Conservation (phyloP, 1,140 invertebrate genomes). For the Drosophila ercepeae region DNA sequence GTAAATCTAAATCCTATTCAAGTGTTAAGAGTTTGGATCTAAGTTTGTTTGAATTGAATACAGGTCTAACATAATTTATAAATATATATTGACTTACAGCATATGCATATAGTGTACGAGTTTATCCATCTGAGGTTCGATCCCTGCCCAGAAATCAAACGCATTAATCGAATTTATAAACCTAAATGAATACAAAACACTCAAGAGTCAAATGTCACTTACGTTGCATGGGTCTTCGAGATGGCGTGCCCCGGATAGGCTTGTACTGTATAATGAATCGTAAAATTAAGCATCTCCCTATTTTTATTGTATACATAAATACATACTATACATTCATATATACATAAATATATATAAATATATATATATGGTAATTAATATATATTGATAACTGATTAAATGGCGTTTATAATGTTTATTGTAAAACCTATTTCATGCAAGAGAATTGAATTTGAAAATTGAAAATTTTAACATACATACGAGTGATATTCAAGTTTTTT, state of each 20-base stretch:
- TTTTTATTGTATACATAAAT: constrained; percentile 47
- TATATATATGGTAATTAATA: constrained; percentile 27
- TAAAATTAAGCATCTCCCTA: constrained; percentile 50
- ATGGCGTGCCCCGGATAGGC: constrained; percentile 22
- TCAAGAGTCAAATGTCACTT: constrained; percentile 34
- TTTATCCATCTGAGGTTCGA: constrained; percentile 29
- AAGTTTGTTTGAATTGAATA: constrained; percentile 52
- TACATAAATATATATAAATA: constrained; percentile 24
- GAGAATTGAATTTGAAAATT: constrained; percentile 76
- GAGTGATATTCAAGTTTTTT: constrained; percentile 56
- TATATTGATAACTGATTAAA: constrained; percentile 48
- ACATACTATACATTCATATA: constrained; percentile 26
- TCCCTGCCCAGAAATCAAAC: constrained; percentile 30
- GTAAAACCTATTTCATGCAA: constrained; percentile 73
- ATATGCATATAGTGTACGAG: constrained; percentile 18
- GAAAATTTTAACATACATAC: constrained; percentile 57
- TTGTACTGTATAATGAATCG: constrained; percentile 45
- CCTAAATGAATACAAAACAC: constrained; percentile 21
- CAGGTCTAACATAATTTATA: constrained; percentile 46
- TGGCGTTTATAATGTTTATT: constrained; percentile 68
- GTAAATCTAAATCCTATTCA: constrained; percentile 39
- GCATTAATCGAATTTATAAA: constrained; percentile 52
- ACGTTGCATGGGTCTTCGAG: constrained; percentile 15
- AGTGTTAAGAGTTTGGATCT: constrained; percentile 47
- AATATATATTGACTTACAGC: constrained; percentile 3